Percentiles rank a stretch among this genome's conserved stretches.
Conservation (phyloP, 2,797 vertebrate genomes). For the Gymnoscopelus microlampas region DNA sequence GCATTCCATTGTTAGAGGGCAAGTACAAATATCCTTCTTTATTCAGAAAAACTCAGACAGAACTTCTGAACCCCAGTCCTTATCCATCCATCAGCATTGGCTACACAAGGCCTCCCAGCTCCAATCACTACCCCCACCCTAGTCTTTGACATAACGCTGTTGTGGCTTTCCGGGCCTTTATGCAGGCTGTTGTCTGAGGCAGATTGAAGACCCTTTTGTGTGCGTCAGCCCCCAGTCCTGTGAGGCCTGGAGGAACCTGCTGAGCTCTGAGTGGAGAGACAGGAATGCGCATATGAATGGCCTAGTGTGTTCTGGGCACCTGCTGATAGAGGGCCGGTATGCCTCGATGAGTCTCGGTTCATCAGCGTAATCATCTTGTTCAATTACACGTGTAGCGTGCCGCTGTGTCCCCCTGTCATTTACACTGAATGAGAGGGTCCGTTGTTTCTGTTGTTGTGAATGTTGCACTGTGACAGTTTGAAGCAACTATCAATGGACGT, state of each 20-base stretch:
- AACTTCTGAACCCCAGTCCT: constrained; percentile 64
- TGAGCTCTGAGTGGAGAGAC: constrained; percentile 71
- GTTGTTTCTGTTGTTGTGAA: constrained; percentile 47
- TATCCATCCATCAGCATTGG: constrained; percentile 76
- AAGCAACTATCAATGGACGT: constrained; percentile 26
- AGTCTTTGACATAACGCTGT: constrained; percentile 71
- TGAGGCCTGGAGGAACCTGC: constrained; percentile 73
- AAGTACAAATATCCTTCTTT: constrained; percentile 80
- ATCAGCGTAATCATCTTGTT: constrained; percentile 73
- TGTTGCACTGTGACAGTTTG: constrained; percentile 32
- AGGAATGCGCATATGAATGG: constrained; percentile 80
- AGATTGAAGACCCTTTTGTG: constrained; percentile 80
- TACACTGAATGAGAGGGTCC: constrained; percentile 44
- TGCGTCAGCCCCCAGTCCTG: constrained; percentile 72
- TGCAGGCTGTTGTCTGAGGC: constrained; percentile 77
- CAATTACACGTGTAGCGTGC: constrained; percentile 69
- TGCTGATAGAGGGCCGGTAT: constrained; percentile 72
- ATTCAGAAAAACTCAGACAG: constrained; percentile 53
- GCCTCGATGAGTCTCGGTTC: constrained; percentile 65
- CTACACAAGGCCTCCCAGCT: constrained; percentile 56
- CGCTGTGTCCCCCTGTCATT: constrained; percentile 57
- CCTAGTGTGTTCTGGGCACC: constrained; percentile 74
- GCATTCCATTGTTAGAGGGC: constrained; percentile 75
- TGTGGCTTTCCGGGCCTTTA: constrained; percentile 79
- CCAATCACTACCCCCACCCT: constrained; percentile 55